phyloP scores from a whole-genome alignment of 2,113 vertebrate species.

The Hippopotamus amphibius region DNA sequence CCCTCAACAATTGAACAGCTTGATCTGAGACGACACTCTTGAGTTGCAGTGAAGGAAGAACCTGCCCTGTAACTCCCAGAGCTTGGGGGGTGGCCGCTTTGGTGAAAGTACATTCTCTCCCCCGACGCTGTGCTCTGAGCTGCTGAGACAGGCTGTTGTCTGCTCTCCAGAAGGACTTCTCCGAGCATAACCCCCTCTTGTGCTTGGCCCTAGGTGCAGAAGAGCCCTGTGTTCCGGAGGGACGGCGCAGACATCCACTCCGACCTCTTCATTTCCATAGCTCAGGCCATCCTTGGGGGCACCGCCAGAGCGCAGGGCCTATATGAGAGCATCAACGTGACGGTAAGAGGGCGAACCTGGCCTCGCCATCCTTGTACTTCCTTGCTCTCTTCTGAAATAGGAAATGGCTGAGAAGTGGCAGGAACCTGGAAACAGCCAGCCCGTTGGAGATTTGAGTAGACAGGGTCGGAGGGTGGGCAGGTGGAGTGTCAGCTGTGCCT shows the following conservation, averaged over 20 bases:
- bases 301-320: slow-evolving; percentile 94
- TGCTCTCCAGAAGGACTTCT: neutral
- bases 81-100: neutral
- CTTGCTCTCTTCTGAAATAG: neutral
- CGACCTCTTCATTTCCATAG: slow-evolving; percentile 93
- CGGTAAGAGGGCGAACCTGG: slow-evolving; percentile 85
- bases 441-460: neutral
- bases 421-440: neutral
- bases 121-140: neutral
- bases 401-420: neutral
- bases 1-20: neutral
- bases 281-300: slow-evolving; percentile 96
- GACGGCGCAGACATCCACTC: slow-evolving; percentile 98
- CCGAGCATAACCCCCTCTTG: neutral
- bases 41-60: no score
- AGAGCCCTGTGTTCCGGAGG: slow-evolving; percentile 94
- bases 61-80: neutral
- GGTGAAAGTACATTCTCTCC: neutral
- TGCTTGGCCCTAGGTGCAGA: slow-evolving; percentile 92
- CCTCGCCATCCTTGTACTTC: neutral
- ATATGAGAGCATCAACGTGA: slow-evolving; percentile 94
- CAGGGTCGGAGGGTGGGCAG: neutral
- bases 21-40: neutral
- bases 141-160: neutral
- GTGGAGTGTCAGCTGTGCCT: neutral